Evolutionary conservation across 2,797 vertebrate species (phyloP), one percentile per base, ranked within the genome.

Genomic region (Gadopsis bispinosus): DNA sequence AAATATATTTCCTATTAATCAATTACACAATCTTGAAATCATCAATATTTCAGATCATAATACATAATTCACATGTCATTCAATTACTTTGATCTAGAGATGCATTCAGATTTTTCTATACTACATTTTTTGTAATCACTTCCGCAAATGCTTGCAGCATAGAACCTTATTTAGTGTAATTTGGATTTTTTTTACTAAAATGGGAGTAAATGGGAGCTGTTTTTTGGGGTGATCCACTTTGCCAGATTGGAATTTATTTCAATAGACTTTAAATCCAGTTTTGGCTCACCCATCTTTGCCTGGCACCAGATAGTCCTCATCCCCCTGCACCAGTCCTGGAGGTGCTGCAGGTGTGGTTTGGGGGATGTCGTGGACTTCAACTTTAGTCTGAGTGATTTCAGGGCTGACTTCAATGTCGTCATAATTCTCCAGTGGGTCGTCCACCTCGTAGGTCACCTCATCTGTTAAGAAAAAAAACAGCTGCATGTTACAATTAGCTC

Each of bases 391-490:
- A 14, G 13, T 4, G 31, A 56, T 4, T 7, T 73, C 81, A 9
- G 69, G 35, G n/a, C 1, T 1, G 0, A 59, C 47, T 0, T 70
- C 78, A 0, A 93, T 83, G 84, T 95, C 93, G 1, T 95, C 94
- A 8, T 94, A 94, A 31, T 55, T 79, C 2, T 93, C 87, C 29
- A 22, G 63, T 0, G 47, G 37, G 9, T 92, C 88, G 0, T 93
- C 90, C 66, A 79, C 88, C 71, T 93, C 93, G 2, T 87, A 90
- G 29, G 56, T 82, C 39, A 55, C 77, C 1, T 4, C 48, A 43
- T 89, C 92, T 93, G 78, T 74, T 14, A 2, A 10, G 0, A 33
- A 11, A 6, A 51, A 61, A 64, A 74, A 65, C 4, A 39, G 1
- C 4, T 4, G 4, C 13, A 19, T 33, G 22, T 66, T 69, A 39